Evolutionary conservation across 92 coral and sea anemone species (phyloP), one percentile per base, ranked within the genome.

Genomic region (Chrysogorgia sp.): DNA sequence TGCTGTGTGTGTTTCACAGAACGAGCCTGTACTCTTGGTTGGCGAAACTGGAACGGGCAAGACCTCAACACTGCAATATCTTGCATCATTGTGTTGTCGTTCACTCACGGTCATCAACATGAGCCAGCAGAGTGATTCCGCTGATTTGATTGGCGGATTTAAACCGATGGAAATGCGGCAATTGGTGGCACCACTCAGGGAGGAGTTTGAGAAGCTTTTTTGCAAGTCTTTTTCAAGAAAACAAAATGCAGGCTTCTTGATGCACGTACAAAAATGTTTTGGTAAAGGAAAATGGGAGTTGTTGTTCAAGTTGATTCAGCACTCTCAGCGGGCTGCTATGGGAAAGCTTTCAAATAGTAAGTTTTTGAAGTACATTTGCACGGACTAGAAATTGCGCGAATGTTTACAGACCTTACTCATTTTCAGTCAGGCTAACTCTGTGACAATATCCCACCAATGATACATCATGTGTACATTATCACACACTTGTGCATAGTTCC

Each of bases 21-120:
- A 79, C 37, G 98, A 94, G 71, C 98, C 98, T 7, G 91, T 87
- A 48, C 83, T 94, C 21, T 86, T 94, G 33, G 98, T 94, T 37
- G 98, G 98, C 0, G 98, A 94, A 74, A 94, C 98, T 48, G 98
- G 98, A 34, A 93, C 98, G 40, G 98, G 98, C 12, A 94, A 94
- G 65, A 94, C 98, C 4, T 89, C 97, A n/a, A 84, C 92, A 19
- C 87, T 94, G 35, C 98, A 94, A 63, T 76, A 89, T 74, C 80
- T 94, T 48, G 92, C 94, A 7, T 77, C 86, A 10, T 87, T 89
- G 72, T 91, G 98, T 81, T 81, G 84, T 15, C 80, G 81, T 47
- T 60, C 78, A 17, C 70, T 94, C 61, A 89, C 74, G 72, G 98
- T 94, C 25, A 83, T 94, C 37, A 94, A 94, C 79, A 94, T 94